Base-by-base conservation (phyloP, 37 sponge, comb jelly and placozoan species). In the Chondrilla cf. caribensis region DNA sequence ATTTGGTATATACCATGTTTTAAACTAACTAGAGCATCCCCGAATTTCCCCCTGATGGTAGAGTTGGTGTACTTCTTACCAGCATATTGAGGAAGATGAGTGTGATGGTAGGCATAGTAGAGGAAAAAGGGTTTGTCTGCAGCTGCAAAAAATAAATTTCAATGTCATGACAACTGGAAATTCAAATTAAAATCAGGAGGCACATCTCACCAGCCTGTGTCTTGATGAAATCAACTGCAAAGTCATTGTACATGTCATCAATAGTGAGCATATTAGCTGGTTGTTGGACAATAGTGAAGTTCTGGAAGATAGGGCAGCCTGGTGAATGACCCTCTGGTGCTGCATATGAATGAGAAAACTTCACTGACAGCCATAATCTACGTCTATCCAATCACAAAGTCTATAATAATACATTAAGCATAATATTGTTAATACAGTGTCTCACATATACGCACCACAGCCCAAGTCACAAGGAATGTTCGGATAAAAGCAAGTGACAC, bases 41-140 rank as follows among this genome's bases (percentile, higher is more conserved):
- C 89, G 58, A 79, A 88, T 43, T 83, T 83, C 35, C 90, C 90
- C 25, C 90, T 66, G 38, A 78, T 64, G 25, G 57, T 84, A n/a
- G 73, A 39, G 70, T 86, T 83, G 57, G 83, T 82, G 78, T 86
- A 90, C 78, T 57, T 47, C 33, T 90, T 75, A 0, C 86, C 81
- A 33, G 90, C 90, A 90, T 78, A 90, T 66, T 90, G 86, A 51
- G 90, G 90, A 5, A 77, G 83, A 39, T 90, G 90, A 36, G 84
- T 86, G 64, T 90, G 90, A 71, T 90, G 86, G 43, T 81, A 90
- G 32, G 90, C 84, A 51, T 82, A 37, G 87, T 90, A 90, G 24
- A 90, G 84, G 67, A 86, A 78, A 73, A 90, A 90, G 0, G 90
- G 90, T 7, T 29, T 83, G 35, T 79, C 37, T 8, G 75, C 58